phyloP scores from a whole-genome alignment of 1,140 invertebrate genomes.

The Grapholita molesta region DNA sequence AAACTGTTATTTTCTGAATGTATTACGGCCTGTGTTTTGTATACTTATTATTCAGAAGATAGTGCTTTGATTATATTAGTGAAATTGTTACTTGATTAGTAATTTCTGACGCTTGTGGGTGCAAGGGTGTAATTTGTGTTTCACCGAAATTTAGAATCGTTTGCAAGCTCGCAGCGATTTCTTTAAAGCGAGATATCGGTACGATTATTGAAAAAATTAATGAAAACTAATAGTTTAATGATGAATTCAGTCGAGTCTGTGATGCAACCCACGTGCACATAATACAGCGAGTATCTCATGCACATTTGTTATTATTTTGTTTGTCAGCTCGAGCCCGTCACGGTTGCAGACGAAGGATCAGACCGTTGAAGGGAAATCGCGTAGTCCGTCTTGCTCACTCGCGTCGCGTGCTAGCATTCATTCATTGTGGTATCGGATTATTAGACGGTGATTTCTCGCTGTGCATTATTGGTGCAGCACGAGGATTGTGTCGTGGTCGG shows the following conservation, averaged over 20 bases:
- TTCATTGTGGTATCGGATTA: slow-evolving; percentile 41
- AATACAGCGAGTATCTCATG: slow-evolving; percentile 76
- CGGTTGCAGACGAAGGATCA: slow-evolving; percentile 52
- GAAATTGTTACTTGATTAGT: slow-evolving; percentile 49
- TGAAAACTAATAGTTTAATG: neutral
- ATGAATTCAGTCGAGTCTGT: slow-evolving; percentile 40
- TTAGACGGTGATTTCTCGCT: slow-evolving; percentile 36
- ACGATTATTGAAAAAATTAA: slow-evolving; percentile 33
- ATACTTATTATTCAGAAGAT: slow-evolving; percentile 72
- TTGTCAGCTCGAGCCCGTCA: slow-evolving; percentile 75
- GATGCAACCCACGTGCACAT: slow-evolving; percentile 75
- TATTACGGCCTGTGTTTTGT: slow-evolving; percentile 72
- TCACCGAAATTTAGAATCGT: slow-evolving; percentile 67
- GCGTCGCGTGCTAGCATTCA: slow-evolving; percentile 50
- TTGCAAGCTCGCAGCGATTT: slow-evolving; percentile 51
- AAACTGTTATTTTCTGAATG: slow-evolving; percentile 72
- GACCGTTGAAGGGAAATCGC: slow-evolving; percentile 62
- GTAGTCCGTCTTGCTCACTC: slow-evolving; percentile 58
- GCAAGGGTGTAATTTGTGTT: slow-evolving; percentile 67
- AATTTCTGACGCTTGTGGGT: slow-evolving; percentile 57
- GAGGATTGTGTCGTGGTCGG: slow-evolving; percentile 50
- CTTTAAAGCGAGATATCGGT: slow-evolving; percentile 50
- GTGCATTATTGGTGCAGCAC: slow-evolving; percentile 59
- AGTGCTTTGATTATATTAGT: slow-evolving; percentile 54
- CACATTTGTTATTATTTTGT: slow-evolving; percentile 82